These are phyloP conservation scores for Eumerus sabulonum DNA, from an alignment of 2,888 invertebrate species.

Conservation along the genomic window DNA sequence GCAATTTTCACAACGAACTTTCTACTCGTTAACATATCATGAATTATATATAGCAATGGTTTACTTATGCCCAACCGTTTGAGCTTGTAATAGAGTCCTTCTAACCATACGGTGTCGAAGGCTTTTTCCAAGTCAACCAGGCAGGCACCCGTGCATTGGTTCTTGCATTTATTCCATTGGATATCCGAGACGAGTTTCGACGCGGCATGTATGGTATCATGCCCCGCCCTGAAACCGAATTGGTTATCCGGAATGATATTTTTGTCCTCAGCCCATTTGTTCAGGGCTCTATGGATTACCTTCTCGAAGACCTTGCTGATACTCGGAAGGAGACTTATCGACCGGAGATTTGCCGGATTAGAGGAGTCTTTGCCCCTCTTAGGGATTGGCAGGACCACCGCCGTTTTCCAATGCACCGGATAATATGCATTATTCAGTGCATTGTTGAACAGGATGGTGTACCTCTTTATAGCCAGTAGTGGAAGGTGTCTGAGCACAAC, in stretches of 20 bases:
- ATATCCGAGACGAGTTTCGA: too few species aligned
- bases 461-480: background rate
- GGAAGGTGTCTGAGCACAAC: constrained; percentile 1
- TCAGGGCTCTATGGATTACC: background rate
- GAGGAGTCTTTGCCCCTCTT: constrained; percentile 21
- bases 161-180: too few species aligned
- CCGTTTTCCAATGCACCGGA: constrained; percentile 16
- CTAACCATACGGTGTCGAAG: too few species aligned
- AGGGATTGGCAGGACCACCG: constrained; percentile 17
- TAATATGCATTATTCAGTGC: constrained; percentile 3
- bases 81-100: too few species aligned
- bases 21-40: too few species aligned
- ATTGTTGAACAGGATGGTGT: constrained; percentile 4
- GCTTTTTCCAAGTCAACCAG: too few species aligned
- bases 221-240: constrained; percentile 8
- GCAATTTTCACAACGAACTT: too few species aligned
- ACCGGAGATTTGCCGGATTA: constrained; percentile 15
- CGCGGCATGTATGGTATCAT: too few species aligned
- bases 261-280: constrained; percentile 3
- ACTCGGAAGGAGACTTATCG: constrained; percentile 1
- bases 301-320: constrained; percentile 2
- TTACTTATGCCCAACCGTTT: too few species aligned
- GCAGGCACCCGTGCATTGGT: too few species aligned
- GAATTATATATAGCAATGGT: too few species aligned
- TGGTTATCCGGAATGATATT: constrained; percentile 3